phyloP scores from a whole-genome alignment of 2,113 vertebrate species.

The Aplodontia rufa region DNA sequence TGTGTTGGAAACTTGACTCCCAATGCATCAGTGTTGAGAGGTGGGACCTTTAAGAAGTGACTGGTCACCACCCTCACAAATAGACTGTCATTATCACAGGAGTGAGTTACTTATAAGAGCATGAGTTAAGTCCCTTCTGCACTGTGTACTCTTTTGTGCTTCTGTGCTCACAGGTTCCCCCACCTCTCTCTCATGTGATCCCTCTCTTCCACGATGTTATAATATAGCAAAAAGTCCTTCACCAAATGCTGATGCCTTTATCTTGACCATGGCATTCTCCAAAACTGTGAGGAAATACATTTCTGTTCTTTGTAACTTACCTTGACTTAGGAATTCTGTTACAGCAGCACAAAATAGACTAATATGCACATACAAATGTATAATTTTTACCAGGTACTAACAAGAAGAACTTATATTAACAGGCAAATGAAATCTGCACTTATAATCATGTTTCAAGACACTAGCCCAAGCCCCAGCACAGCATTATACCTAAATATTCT shows the following conservation, averaged over 20 bases:
- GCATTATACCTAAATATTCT: not conserved
- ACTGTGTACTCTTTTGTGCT: too few species aligned
- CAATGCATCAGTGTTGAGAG: not conserved
- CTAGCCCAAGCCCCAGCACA: accelerated
- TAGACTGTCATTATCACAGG: not conserved
- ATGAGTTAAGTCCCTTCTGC: not conserved
- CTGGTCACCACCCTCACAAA: not conserved
- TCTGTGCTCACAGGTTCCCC: accelerated
- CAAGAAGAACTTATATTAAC: not conserved
- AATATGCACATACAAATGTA: not conserved
- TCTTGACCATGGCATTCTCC: not conserved
- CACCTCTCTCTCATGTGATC: not conserved
- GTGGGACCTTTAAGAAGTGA: not conserved
- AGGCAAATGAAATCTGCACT: not conserved
- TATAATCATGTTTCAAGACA: not conserved
- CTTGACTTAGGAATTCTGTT: not conserved
- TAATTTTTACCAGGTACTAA: not conserved
- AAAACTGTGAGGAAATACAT: not conserved
- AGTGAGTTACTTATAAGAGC: not conserved
- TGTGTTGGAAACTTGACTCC: not conserved
- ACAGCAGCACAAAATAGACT: not conserved
- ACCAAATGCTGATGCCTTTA: not conserved
- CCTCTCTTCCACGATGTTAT: not conserved
- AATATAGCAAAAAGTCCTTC: not conserved
- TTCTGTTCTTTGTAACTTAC: not conserved